These are phyloP conservation scores for Corythaeola cristata DNA, from an alignment of 2,113 vertebrate species.

Conservation along the genomic window DNA sequence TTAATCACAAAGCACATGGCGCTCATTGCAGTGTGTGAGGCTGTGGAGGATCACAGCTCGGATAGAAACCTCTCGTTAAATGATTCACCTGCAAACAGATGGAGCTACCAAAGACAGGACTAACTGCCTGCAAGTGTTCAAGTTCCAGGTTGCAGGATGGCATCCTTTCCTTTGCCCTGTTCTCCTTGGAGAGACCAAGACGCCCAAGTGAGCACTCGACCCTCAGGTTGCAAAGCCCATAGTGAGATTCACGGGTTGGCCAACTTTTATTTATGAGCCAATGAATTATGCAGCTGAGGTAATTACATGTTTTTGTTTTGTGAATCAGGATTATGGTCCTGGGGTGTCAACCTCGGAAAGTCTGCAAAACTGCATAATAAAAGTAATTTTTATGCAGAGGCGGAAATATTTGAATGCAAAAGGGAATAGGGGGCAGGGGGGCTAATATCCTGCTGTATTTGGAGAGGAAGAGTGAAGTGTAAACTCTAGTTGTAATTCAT, in stretches of 20 bases:
- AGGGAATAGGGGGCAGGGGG: background rate
- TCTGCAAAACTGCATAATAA: conserved; percentile 15
- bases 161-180: background rate
- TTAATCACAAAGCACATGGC: background rate
- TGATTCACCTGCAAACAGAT: background rate
- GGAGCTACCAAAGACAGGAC: background rate
- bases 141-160: background rate
- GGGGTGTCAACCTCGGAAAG: conserved; percentile 1
- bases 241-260: background rate
- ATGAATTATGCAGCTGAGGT: conserved; percentile 28
- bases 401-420: background rate
- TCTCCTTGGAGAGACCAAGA: background rate
- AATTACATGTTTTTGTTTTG: conserved; percentile 56
- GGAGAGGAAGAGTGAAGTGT: background rate
- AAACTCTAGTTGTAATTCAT: background rate
- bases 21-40: background rate
- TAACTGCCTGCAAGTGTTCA: background rate
- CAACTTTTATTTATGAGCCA: background rate
- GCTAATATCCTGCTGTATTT: background rate
- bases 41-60: background rate
- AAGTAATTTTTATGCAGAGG: conserved; percentile 31
- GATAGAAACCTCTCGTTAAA: background rate
- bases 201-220: fast-evolving
- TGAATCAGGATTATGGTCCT: conserved; percentile 7
- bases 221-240: background rate